Conservation (phyloP, 2,113 vertebrate species). For the Tauraco erythrolophus region DNA sequence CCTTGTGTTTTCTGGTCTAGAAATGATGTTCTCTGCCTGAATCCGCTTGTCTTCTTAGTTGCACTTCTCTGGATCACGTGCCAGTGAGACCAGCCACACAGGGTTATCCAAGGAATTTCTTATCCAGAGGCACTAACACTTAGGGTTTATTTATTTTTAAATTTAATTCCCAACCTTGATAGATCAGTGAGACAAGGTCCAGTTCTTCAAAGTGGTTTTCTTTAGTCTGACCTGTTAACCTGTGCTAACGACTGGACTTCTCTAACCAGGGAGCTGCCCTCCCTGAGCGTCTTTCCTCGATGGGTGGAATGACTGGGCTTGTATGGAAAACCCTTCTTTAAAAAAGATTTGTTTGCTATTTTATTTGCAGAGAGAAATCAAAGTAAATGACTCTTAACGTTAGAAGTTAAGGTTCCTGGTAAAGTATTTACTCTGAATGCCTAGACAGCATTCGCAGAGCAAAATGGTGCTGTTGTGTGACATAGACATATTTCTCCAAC, state of each 20-base stretch:
- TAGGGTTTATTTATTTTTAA: not conserved
- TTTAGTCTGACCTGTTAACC: not conserved
- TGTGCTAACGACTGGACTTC: not conserved
- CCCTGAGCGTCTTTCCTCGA: not conserved
- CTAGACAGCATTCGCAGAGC: not conserved
- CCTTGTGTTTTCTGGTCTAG: not conserved
- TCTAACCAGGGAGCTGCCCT: not conserved
- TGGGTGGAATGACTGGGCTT: not conserved
- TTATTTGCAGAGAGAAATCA: not conserved
- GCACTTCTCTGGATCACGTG: accelerated
- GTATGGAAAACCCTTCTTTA: not conserved
- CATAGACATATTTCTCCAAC: not conserved
- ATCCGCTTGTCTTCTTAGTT: not conserved
- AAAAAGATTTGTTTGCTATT: not conserved
- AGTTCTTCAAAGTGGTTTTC: not conserved
- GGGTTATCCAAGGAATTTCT: not conserved
- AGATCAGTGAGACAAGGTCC: not conserved
- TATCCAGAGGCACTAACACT: not conserved
- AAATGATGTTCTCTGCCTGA: not conserved
- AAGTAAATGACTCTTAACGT: not conserved
- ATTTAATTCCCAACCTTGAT: not conserved
- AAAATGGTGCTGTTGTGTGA: not conserved
- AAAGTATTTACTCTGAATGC: not conserved
- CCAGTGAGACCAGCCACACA: not conserved
- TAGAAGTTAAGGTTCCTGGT: not conserved